Evolutionary conservation across 2,888 invertebrate species (phyloP), one percentile per base, ranked within the genome.

Genomic region (Hydrotaea diabolus): DNA sequence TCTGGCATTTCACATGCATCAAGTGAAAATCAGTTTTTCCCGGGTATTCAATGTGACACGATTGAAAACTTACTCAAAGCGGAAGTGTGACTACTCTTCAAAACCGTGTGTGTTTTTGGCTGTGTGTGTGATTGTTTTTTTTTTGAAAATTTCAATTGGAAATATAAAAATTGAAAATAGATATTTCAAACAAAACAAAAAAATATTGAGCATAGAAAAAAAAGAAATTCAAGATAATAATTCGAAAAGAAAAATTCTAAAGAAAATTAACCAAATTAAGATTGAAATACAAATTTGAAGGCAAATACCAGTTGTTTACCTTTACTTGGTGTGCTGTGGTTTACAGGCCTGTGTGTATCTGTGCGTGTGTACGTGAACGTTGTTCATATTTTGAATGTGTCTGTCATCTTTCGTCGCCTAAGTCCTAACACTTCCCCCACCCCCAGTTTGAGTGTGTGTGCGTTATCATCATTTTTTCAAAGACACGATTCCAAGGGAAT

Each of bases 1-100:
- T 86, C 75, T 80, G 59, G 69, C 83, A 69, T 86, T 87, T 86
- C 83, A 87, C 89, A 89, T 90, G 90, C 93, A 91, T 90, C 91
- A 90, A 90, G 91, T 91, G 88, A 88, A 89, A 88, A 89, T 94
- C 94, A 87, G 93, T 94, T 91, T 91, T 92, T 88, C 92, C 91
- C 91, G 92, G 92, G 92, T 91, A 91, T 89, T 91, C 89, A 89
- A 89, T 88, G 89, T 88, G 90, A 88, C 89, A 91, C 89, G 88
- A 87, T 87, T 87, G 87, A 86, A 81, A 76, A 81, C 71, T 83
- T 83, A 86, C 49, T 9, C 36, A 55, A 59, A 75, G 43, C 80
- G 80, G 64, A 82, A 81, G 23, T 49, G 71, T 26, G 71, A 59
- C 23, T 39, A 53, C 46, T 23, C 9, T 36, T 55, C 46, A 17